Base-by-base conservation (phyloP, 2,888 invertebrate species). In the Nemotelus pantherinus region DNA sequence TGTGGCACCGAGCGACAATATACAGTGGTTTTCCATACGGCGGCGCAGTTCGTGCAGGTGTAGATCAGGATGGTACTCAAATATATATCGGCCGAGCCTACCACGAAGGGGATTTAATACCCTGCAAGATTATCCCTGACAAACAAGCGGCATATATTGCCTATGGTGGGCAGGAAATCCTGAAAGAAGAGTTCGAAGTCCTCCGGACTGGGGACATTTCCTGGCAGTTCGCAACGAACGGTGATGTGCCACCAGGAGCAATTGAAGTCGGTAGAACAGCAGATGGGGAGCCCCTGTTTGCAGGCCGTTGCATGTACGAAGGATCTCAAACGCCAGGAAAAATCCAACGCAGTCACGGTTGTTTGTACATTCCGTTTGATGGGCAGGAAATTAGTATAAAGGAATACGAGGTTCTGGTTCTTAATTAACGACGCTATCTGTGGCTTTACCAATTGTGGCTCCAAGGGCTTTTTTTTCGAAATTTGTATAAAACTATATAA, bases 61-160 rank as follows among this genome's bases (percentile, higher is more conserved):
- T 89, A 2, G 95, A 95, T 83, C 86, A 86, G 10, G 94, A 94
- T 82, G 94, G 94, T 0, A 89, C 89, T 1, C 88, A 90, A 72
- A 93, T 95, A 82, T 95, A 90, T 84, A 92, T 94, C 0, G 95
- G 94, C 0, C 89, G 94, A 71, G 90, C 91, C 0, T 89, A 87
- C 77, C 91, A 93, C 82, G 89, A 90, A 78, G 92, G 90, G 41
- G 91, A 91, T 82, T 86, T 89, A 86, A 80, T 91, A 53, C 91
- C 91, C 2, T 91, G 91, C 0, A 92, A 91, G 85, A 87, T 91
- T 0, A 89, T 91, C 39, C 91, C 91, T 1, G 88, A 88, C 55
- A 90, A 89, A 83, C 83, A 90, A 75, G 90, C 90, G 9, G 92
- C 92, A 53, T 94, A 93, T 84, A 87, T 94, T 68, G 85, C 89